Conservation (phyloP, 2,113 vertebrate species). For the Rhinoderma darwinii region DNA sequence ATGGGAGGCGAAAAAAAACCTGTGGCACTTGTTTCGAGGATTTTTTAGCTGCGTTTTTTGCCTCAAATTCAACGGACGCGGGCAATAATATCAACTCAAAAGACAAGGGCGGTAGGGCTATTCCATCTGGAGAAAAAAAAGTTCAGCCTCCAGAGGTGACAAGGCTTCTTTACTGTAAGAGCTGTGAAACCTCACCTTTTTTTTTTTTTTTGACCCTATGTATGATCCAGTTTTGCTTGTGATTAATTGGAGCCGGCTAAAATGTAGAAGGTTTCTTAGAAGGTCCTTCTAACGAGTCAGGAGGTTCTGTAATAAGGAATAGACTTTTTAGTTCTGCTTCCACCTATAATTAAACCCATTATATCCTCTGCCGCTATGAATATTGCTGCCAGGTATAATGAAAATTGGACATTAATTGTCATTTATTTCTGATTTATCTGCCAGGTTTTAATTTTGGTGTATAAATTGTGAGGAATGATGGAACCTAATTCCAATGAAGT, state of each 20-base stretch:
- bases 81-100: too few relatives aligned
- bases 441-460: conserved; percentile 50
- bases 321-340: not conserved
- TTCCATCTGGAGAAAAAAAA: too few relatives aligned
- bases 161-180: too few relatives aligned
- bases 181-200: too few relatives aligned
- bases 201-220: not conserved
- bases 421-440: conserved; percentile 53
- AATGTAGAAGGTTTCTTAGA: not conserved
- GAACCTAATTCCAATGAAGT: conserved; percentile 32
- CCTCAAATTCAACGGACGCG: too few relatives aligned
- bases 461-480: conserved; percentile 47
- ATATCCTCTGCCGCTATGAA: conserved; percentile 40
- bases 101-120: too few relatives aligned
- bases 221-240: not conserved
- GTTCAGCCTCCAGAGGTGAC: too few relatives aligned
- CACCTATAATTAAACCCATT: conserved; percentile 47
- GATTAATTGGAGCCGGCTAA: not conserved
- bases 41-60: too few relatives aligned
- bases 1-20: too few relatives aligned
- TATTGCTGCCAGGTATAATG: conserved; percentile 48
- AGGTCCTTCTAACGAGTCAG: not conserved
- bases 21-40: too few relatives aligned
- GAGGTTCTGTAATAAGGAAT: not conserved
- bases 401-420: conserved; percentile 57